Conservation (phyloP, 2,113 vertebrate genomes). For the Desmodus rotundus region DNA sequence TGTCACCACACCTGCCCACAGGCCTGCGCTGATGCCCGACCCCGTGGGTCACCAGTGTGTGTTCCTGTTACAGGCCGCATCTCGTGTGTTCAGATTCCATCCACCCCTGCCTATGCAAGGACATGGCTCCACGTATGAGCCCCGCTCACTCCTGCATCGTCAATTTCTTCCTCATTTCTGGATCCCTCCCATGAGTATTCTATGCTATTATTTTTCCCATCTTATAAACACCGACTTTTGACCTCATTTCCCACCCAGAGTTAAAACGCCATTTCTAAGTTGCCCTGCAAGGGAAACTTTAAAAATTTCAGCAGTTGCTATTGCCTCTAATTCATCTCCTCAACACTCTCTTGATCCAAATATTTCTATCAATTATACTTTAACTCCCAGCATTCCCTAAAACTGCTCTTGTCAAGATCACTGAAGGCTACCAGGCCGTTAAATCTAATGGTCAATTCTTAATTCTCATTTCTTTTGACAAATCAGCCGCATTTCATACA, state of each 20-base stretch:
- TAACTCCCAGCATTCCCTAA: not conserved
- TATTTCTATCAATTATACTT: not conserved
- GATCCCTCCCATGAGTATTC: not conserved
- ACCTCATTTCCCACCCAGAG: not conserved
- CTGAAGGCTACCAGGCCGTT: not conserved
- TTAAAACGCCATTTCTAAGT: not conserved
- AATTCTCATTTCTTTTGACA: not conserved
- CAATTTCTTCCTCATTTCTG: not conserved
- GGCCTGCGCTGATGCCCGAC: not conserved
- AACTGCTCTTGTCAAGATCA: not conserved
- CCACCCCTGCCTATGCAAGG: not conserved
- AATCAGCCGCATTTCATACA: not conserved
- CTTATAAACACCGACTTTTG: slow-evolving; percentile 4
- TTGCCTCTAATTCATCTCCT: not conserved
- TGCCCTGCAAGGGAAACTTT: slow-evolving; percentile 1
- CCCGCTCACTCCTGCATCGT: not conserved
- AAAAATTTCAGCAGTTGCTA: not conserved
- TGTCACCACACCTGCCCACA: not conserved
- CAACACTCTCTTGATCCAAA: not conserved
- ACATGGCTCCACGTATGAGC: not conserved
- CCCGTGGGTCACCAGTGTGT: not conserved
- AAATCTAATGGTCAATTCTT: not conserved
- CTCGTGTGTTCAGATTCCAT: not conserved
- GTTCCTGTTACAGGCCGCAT: not conserved
- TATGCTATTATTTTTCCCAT: slow-evolving; percentile 7